Evolutionary conservation across 2,113 vertebrate genomes (phyloP), one percentile per base, ranked within the genome.

Genomic region (Lutjanus erythropterus): DNA sequence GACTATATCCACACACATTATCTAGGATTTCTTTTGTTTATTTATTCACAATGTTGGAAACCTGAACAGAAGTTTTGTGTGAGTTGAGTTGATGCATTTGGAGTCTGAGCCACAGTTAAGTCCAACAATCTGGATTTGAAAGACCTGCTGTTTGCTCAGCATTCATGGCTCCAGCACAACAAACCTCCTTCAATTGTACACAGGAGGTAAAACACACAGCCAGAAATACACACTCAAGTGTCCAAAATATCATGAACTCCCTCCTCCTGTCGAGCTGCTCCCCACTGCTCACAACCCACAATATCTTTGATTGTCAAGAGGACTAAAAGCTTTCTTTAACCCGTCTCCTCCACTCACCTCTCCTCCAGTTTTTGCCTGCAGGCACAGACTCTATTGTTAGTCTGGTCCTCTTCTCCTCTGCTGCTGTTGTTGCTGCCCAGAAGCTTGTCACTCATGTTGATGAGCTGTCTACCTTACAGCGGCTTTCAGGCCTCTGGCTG

Each of bases 401-500:
- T 78, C 78, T 50, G 76, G 50, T 76, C 50, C 37, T 82, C 56
- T 44, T 18, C 80, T 79, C 44, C 44, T 68, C 42, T 47, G 29
- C 68, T 35, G 67, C 66, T 42, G 67, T 56, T 42, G 42, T 42
- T 73, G 37, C 69, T 70, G 73, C 68, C 62, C 73, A 49, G 42
- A 41, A 60, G 44, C 83, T 58, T 79, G 62, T 80, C 83, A 80
- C 27, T 80, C 86, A 83, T 62, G 27, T 61, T 86, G 80, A 86
- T 61, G 72, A 78, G 83, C 79, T 70, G 75, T 60, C 71, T 66
- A 33, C 71, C 58, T 61, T 21, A 25, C 50, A 74, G 69, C 72
- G 67, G 53, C 41, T 7, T n/a, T 47, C 66, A 50, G 70, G 53
- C 65, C 58, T 67, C 78, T 62, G 46, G 73, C 44, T 77, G 85